A percentile compares a stretch with the other conserved stretches of the same genome.
Conservation (phyloP, 1,140 invertebrate genomes). For the Drosophila jambulina region DNA sequence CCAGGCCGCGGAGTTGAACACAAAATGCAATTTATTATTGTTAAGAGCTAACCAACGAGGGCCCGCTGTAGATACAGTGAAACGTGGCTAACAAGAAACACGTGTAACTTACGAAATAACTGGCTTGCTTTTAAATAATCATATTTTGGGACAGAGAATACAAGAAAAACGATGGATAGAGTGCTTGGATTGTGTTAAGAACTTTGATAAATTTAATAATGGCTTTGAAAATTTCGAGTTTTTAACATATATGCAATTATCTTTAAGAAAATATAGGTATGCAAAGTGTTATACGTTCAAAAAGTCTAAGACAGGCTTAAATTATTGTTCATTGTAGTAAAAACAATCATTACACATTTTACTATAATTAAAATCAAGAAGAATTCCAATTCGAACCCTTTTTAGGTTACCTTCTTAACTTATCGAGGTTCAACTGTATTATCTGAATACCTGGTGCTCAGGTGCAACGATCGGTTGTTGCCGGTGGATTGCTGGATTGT, state of each 20-base stretch:
- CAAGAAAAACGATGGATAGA: background rate
- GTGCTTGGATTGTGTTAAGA: background rate
- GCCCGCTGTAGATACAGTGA: conserved; percentile 27
- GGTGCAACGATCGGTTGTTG: conserved; percentile 55
- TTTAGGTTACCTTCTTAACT: background rate
- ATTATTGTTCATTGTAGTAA: background rate
- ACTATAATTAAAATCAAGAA: background rate
- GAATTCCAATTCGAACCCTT: background rate
- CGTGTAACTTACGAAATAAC: background rate
- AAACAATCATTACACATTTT: background rate
- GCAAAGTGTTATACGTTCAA: too few relatives aligned
- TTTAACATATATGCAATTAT: too few relatives aligned
- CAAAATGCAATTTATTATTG: conserved; percentile 75
- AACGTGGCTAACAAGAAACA: background rate
- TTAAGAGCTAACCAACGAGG: conserved; percentile 27
- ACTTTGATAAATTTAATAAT: too few relatives aligned
- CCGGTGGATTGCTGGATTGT: conserved; percentile 25
- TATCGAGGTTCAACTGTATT: conserved; percentile 4
- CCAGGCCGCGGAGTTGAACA: conserved; percentile 34
- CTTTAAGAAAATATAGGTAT: too few relatives aligned
- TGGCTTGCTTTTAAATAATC: too few relatives aligned
- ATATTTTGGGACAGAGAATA: background rate
- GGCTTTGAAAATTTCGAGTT: too few relatives aligned
- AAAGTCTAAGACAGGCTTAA: background rate
- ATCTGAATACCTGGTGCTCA: conserved; percentile 39